phyloP scores from a whole-genome alignment of 2,888 invertebrate species.

The Thelaira solivaga region DNA sequence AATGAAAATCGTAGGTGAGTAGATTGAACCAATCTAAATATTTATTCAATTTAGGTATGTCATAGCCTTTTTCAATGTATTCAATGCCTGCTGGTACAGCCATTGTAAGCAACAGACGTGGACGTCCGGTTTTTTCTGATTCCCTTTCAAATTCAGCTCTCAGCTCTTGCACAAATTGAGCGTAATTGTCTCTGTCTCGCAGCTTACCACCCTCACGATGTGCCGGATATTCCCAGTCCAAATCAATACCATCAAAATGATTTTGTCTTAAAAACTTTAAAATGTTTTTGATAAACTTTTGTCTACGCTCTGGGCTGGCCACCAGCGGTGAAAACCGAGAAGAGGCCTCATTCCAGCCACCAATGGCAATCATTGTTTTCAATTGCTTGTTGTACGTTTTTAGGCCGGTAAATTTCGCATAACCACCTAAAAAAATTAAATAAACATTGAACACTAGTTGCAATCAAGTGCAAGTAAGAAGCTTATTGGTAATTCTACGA shows the following conservation, averaged over 20 bases:
- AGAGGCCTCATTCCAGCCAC: conserved; percentile 96
- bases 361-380: conserved; percentile 93
- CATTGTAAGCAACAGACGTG: conserved; percentile 90
- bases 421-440: conserved; percentile 83
- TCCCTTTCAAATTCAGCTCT: conserved; percentile 93
- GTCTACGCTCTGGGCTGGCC: conserved; percentile 85
- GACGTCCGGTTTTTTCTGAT: conserved; percentile 87
- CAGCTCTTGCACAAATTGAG: conserved; percentile 90
- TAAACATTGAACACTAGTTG: conserved; percentile 1
- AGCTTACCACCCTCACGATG: conserved; percentile 83
- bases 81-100: conserved; percentile 96
- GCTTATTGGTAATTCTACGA: not conserved
- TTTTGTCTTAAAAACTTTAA: conserved; percentile 92
- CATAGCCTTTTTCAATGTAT: conserved; percentile 95
- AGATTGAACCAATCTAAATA: conserved; percentile 95
- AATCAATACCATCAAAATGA: conserved; percentile 94
- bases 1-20: conserved; percentile 94
- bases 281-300: conserved; percentile 88
- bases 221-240: conserved; percentile 87
- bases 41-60: conserved; percentile 90
- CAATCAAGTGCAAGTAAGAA: not conserved
- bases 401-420: conserved; percentile 94
- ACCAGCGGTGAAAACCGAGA: conserved; percentile 92
- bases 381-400: conserved; percentile 95
- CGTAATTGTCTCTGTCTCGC: conserved; percentile 91